Evolutionary conservation across 2,113 vertebrate genomes (phyloP).

Genomic region (Sylvia atricapilla): DNA sequence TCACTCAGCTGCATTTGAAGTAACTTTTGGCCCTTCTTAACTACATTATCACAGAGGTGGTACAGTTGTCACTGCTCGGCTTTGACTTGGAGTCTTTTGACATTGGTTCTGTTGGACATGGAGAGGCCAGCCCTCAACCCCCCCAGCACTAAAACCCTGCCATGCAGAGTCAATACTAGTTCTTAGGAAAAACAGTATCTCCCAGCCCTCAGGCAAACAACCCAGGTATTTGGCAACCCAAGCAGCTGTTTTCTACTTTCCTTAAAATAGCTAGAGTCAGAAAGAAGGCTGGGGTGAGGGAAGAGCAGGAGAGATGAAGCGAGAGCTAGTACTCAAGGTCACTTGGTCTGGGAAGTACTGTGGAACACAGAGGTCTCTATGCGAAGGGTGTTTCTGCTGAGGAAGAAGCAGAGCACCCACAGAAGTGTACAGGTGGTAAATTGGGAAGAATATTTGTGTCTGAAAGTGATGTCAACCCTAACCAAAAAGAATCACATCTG

Average conservation of each 20-base stretch:
- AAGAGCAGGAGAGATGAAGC: neutral
- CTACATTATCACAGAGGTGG: neutral
- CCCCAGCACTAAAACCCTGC: neutral
- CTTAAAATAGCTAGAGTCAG: neutral
- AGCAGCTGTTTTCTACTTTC: neutral
- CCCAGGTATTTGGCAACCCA: neutral
- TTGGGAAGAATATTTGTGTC: fast-evolving
- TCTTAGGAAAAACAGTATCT: neutral
- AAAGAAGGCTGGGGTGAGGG: neutral
- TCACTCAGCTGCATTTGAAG: neutral
- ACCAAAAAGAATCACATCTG: neutral
- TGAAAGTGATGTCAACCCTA: neutral
- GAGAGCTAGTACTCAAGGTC: neutral
- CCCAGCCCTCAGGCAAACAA: neutral
- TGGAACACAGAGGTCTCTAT: neutral
- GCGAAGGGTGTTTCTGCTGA: neutral
- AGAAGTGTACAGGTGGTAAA: neutral
- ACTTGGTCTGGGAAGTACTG: neutral
- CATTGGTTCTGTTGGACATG: neutral
- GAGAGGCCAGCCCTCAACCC: neutral
- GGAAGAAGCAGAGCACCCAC: neutral
- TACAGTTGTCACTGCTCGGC: neutral
- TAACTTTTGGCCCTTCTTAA: neutral
- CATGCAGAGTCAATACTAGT: neutral
- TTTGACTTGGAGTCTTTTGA: neutral